A percentile compares a stretch with the other conserved stretches of the same genome.
phyloP scores from a whole-genome alignment of 2,797 vertebrate genomes.

The Cryptoprocta ferox region DNA sequence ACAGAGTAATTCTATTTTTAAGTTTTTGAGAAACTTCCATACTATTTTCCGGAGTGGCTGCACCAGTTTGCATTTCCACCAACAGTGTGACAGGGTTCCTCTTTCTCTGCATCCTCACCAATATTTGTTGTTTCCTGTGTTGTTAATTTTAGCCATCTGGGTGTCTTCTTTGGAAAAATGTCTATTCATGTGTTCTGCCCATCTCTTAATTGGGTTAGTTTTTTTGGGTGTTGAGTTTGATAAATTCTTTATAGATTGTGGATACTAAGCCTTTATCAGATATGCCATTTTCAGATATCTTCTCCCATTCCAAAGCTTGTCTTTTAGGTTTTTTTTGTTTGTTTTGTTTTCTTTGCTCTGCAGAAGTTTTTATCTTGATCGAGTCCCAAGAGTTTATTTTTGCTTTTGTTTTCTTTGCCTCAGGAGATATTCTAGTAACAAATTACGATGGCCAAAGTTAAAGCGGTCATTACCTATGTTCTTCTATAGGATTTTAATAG shows the following conservation, averaged over 20 bases:
- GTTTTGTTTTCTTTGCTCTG: not conserved
- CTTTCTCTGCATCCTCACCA: not conserved
- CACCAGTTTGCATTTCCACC: not conserved
- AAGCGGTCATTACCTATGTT: not conserved
- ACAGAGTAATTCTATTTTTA: not conserved
- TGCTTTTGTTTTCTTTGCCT: not conserved
- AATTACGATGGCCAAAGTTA: not conserved
- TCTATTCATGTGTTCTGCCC: not conserved
- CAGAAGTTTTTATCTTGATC: not conserved
- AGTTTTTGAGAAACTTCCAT: not conserved
- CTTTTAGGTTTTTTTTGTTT: not conserved
- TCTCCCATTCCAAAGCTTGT: not conserved
- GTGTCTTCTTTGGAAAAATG: not conserved
- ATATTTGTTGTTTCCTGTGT: not conserved
- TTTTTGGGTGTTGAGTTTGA: not conserved
- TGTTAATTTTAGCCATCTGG: not conserved
- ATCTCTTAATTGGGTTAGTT: not conserved
- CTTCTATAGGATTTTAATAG: not conserved
- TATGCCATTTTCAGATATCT: not conserved
- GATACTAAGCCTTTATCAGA: not conserved
- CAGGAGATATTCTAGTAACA: not conserved
- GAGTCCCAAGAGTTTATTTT: not conserved
- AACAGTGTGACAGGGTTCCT: not conserved
- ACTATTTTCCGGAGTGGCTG: not conserved
- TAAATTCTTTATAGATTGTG: not conserved